These are phyloP conservation scores for Enoplosus armatus DNA, from an alignment of 2,797 vertebrate genomes.

Conservation along the genomic window DNA sequence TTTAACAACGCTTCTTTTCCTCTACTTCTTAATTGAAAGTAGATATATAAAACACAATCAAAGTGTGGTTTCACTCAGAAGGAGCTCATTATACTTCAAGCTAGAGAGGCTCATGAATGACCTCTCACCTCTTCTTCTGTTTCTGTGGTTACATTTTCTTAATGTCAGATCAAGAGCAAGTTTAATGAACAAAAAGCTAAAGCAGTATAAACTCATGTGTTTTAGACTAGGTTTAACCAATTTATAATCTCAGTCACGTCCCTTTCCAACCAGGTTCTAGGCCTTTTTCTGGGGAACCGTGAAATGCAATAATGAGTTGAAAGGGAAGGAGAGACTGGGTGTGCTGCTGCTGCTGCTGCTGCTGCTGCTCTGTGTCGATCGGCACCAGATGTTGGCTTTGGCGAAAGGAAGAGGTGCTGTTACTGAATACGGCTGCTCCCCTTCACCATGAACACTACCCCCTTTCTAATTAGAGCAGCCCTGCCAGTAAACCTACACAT, in stretches of 20 bases:
- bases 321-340: slow-evolving; percentile 51
- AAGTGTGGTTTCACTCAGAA: slow-evolving; percentile 2
- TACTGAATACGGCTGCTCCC: slow-evolving; percentile 74
- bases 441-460: slow-evolving; percentile 76
- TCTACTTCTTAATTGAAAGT: slow-evolving; percentile 11
- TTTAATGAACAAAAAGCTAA: not conserved
- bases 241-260: not conserved
- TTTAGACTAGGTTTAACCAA: not conserved
- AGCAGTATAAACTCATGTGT: not conserved
- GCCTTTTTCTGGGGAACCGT: slow-evolving; percentile 38
- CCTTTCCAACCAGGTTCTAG: slow-evolving; percentile 9
- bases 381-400: slow-evolving; percentile 83
- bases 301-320: slow-evolving; percentile 73
- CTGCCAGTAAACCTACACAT: slow-evolving; percentile 78
- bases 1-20: slow-evolving; percentile 14
- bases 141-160: not conserved
- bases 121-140: slow-evolving; percentile 7
- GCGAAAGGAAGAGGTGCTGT: slow-evolving; percentile 74
- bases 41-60: slow-evolving; percentile 11
- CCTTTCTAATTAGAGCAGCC: slow-evolving; percentile 79
- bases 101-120: not conserved
- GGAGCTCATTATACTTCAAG: not conserved
- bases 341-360: no score
- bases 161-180: not conserved
- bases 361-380: slow-evolving; percentile 58